Base-by-base conservation (phyloP, 2,888 invertebrate genomes). In the Thymelicus acteon region DNA sequence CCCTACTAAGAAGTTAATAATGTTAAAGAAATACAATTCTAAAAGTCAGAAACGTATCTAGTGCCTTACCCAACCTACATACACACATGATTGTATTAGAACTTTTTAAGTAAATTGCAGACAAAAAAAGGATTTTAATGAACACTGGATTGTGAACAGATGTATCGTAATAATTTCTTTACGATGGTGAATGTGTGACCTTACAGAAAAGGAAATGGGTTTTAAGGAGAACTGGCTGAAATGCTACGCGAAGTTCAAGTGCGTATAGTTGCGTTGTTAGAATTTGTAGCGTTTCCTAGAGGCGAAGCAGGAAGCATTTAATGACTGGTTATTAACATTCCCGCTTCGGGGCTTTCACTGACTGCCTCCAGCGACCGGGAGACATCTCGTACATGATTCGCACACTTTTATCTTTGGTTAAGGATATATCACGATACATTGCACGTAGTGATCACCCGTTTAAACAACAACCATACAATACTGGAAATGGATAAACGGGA, bases 251-350 rank as follows among this genome's bases (percentile, higher is more conserved):
- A 61, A 63, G 10, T 58, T n/a, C 4, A 49, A 37, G 31, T 31
- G 57, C 15, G 19, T 60, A 48, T 48, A 37, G 48, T 15, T n/a
- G 48, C 58, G 54, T 63, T 49, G 70, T 71, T 60, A 60, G 60
- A 70, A 65, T 65, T 65, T 54, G 64, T 44, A 44, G 60, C 64
- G 60, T 60, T 71, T 71, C 64, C 52, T 24, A 60, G 60, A 67
- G 49, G 15, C 60, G 48, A 49, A 49, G 63, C 63, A 70, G 68
- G 68, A 68, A 68, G 57, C 57, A 19, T 68, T 54, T 68, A 70
- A 63, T 63, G 12, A 44, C 15, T 8, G 7, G 60, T 64, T 71
- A 60, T 71, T 65, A 71, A 60, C 60, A 57, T 68, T 68, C 68
- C 40, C 52, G 54, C 60, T 65, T 58, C 52, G 44, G 44, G 31